Evolutionary conservation across 2,797 vertebrate genomes (phyloP).

Genomic region (Crocodylus rhombifer): DNA sequence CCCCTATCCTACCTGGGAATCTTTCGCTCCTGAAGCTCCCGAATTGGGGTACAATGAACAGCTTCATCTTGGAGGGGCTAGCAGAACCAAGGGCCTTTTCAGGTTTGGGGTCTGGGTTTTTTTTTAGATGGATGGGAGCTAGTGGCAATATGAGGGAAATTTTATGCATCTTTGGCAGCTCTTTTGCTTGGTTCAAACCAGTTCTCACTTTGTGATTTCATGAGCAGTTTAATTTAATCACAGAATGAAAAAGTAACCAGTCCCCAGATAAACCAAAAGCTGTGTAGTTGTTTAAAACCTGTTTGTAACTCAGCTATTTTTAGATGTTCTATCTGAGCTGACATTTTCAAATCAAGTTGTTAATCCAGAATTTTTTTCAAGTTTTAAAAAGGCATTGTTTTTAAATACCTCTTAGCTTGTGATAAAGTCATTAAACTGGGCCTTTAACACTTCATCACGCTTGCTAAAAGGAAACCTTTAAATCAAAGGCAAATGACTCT

Average conservation of each 20-base stretch:
- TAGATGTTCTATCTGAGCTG: neutral
- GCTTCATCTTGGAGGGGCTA: rapidly evolving
- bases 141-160: neutral
- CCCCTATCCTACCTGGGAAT: neutral
- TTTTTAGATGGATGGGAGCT: neutral
- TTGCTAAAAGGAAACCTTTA: neutral
- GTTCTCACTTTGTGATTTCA: neutral
- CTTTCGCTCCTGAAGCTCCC: neutral
- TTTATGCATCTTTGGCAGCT: neutral
- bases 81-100: neutral
- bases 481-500: neutral
- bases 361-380: neutral
- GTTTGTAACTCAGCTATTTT: neutral
- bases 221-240: neutral
- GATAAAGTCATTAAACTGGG: neutral
- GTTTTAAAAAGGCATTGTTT: neutral
- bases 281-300: neutral
- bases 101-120: neutral
- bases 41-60: rapidly evolving
- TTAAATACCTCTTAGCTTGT: neutral
- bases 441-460: neutral
- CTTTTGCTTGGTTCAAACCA: neutral
- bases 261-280: neutral
- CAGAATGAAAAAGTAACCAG: neutral
- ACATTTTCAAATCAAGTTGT: neutral